A percentile compares a stretch with the other conserved stretches of the same genome.
Evolutionary conservation across 1,140 invertebrate species (phyloP).

Genomic region (Pseudoatta argentina): DNA sequence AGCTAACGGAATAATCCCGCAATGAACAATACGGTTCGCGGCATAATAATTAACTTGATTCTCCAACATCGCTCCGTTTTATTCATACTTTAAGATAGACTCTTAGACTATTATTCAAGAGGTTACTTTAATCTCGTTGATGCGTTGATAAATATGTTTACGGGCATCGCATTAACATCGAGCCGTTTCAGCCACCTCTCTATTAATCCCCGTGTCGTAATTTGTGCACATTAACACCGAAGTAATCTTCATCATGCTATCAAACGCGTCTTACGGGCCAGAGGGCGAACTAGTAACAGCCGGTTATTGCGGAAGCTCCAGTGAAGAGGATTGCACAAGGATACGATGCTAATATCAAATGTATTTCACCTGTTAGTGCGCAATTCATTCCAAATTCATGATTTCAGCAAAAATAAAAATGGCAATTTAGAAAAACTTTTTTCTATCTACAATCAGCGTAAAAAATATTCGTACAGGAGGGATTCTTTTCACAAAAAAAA

Average conservation of each 20-base stretch:
- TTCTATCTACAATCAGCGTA: no score
- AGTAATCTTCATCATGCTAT: slow-evolving; percentile 53
- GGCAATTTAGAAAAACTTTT: neutral
- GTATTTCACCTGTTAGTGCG: neutral
- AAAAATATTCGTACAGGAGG: no score
- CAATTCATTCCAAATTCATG: neutral
- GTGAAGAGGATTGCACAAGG: neutral
- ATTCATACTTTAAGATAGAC: neutral
- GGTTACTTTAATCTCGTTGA: slow-evolving; percentile 44
- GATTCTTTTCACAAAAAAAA: no score
- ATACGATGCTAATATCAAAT: neutral
- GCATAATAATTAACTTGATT: slow-evolving; percentile 26
- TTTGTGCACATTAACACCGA: slow-evolving; percentile 31
- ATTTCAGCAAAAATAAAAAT: neutral
- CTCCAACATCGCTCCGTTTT: slow-evolving; percentile 8
- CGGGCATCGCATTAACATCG: slow-evolving; percentile 42
- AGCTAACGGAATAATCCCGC: slow-evolving; percentile 18
- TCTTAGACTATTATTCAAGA: slow-evolving; percentile 36
- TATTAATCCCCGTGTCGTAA: slow-evolving; percentile 44
- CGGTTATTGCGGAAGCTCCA: slow-evolving; percentile 5
- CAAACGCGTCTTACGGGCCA: slow-evolving; percentile 21
- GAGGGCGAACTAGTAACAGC: neutral
- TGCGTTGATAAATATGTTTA: slow-evolving; percentile 47
- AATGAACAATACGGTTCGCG: slow-evolving; percentile 6
- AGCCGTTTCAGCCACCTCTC: slow-evolving; percentile 20